Evolutionary conservation across 2,113 vertebrate species (phyloP), one percentile per base, ranked within the genome.

Genomic region (Felis chaus): DNA sequence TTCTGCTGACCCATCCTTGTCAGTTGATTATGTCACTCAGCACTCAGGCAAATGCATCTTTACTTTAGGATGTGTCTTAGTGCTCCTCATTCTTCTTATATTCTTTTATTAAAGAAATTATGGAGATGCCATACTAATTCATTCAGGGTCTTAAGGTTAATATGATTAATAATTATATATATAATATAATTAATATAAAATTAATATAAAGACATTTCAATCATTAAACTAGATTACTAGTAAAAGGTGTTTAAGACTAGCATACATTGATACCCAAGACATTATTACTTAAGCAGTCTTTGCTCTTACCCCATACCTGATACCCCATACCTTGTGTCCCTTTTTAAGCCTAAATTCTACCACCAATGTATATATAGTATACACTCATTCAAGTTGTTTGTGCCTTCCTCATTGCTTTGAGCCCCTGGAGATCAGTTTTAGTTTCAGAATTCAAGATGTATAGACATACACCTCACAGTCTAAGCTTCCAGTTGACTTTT

Each of bases 181-280:
- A 84, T 66, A 82, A 71, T 41, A 41, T 41, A 90, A 57, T 71
- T 45, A 96, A 48, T 69, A 41, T 66, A 82, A 71, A 90, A 57
- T 71, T 45, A 96, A 48, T 69, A 41, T 76, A 89, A 90, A 86
- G 23, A 23, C 41, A 3, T 92, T 76, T 94, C 21, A 87, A 68
- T 76, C 48, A 33, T 88, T 55, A 89, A 82, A 82, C 65, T 89
- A 53, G 71, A 71, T 95, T 91, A 50, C 66, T 82, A 92, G 79
- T 55, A 94, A 92, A 48, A 15, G 2, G 7, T 82, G 33, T 57
- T 95, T 95, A 55, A 57, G 69, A 91, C 36, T 69, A 86, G 48
- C 39, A 76, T 36, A 86, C 61, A 76, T 7, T 90, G 55, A 50
- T 96, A 73, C n/a, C 16, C 7, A 50, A 87, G 39, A 23, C 4